Conservation (phyloP, 2,888 invertebrate species). For the Himalopsyche anomala region DNA sequence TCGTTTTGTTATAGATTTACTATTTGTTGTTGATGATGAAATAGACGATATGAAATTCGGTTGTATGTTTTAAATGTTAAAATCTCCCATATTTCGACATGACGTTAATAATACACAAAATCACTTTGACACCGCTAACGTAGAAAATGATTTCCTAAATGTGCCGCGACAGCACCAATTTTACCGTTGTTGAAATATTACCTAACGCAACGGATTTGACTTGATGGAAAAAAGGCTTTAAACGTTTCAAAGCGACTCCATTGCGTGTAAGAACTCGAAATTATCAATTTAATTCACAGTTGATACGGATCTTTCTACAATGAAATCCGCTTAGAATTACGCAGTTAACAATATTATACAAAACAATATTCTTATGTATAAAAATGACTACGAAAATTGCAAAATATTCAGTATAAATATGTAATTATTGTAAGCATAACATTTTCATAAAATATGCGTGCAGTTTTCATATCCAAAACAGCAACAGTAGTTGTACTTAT, state of each 20-base stretch:
- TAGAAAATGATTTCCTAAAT: constrained; percentile 8
- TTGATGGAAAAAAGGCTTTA: not conserved
- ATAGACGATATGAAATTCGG: too few relatives aligned
- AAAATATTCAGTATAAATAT: not conserved
- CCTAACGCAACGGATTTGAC: not conserved
- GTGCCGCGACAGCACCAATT: not conserved
- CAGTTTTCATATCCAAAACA: too few relatives aligned
- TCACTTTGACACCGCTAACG: constrained; percentile 5
- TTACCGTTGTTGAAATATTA: constrained; percentile 38
- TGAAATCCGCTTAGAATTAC: constrained; percentile 18
- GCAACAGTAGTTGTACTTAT: too few relatives aligned
- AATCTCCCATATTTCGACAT: not conserved
- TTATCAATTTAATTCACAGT: constrained; percentile 34
- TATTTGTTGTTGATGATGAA: too few relatives aligned
- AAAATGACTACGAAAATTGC: not conserved
- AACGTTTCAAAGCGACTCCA: not conserved
- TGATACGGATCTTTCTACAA: constrained; percentile 22
- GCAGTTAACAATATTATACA: not conserved
- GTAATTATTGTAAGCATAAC: not conserved
- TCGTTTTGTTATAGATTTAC: too few relatives aligned
- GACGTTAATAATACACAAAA: constrained; percentile 1
- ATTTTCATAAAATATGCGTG: not conserved
- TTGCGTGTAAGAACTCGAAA: constrained; percentile 17
- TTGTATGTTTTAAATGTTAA: too few relatives aligned
- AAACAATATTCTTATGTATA: not conserved